A percentile compares a stretch with the other conserved stretches of the same genome.
phyloP scores from a whole-genome alignment of 1,140 invertebrate genomes.

The Armadillidium nasatum region DNA sequence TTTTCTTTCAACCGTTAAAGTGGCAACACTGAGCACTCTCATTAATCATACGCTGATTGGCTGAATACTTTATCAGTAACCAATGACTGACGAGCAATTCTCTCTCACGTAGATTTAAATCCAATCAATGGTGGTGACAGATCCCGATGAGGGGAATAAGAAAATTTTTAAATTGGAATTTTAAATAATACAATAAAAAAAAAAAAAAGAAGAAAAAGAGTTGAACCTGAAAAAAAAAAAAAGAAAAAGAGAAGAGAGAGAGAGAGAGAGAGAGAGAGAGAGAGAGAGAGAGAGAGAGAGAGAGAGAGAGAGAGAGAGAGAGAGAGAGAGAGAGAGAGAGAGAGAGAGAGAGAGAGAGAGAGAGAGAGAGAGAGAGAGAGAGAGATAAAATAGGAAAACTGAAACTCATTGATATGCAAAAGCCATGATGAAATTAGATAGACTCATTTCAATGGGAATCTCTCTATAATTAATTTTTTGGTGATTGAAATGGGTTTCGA shows the following conservation, averaged over 20 bases:
- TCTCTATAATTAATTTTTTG: conserved; percentile 1
- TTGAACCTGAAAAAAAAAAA: background rate
- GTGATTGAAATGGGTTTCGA: background rate
- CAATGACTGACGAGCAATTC: conserved; percentile 11
- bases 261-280: background rate
- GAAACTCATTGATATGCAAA: conserved; percentile 11
- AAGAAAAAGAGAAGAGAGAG: too few species aligned
- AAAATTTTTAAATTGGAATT: background rate
- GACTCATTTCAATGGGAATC: conserved; percentile 4
- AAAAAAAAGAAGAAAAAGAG: too few species aligned
- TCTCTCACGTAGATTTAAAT: conserved; percentile 10
- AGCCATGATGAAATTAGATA: conserved; percentile 7
- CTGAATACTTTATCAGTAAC: conserved; percentile 4
- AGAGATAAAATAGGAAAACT: background rate
- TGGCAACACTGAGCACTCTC: conserved; percentile 8
- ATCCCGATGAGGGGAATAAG: conserved; percentile 7
- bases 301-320: too few species aligned
- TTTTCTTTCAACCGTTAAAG: conserved; percentile 7
- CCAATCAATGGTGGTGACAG: conserved; percentile 11
- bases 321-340: too few species aligned
- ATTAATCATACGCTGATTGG: conserved; percentile 10
- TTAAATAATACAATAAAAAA: background rate
- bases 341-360: too few species aligned
- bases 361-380: too few species aligned
- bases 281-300: background rate